Percentiles rank a stretch among this genome's conserved stretches.
These are phyloP conservation scores for Drosophila truncata DNA, from an alignment of 1,140 invertebrate genomes.

Conservation along the genomic window DNA sequence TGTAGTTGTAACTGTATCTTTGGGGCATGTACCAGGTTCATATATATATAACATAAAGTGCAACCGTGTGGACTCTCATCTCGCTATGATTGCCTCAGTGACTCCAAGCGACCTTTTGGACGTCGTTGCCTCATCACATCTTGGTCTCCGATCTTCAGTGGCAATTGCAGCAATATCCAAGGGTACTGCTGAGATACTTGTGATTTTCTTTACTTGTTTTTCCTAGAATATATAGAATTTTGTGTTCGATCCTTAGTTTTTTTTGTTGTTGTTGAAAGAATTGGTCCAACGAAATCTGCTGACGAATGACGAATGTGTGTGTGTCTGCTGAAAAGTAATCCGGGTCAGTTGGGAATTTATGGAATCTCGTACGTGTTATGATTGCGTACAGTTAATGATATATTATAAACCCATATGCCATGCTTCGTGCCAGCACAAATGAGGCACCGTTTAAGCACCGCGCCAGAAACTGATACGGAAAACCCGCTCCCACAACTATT, in stretches of 20 bases:
- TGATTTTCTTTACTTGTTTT: not conserved
- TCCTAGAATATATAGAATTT: not conserved
- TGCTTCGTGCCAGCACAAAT: slow-evolving; percentile 20
- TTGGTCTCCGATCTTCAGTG: slow-evolving; percentile 20
- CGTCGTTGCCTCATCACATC: slow-evolving; percentile 47
- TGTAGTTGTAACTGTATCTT: slow-evolving; percentile 2
- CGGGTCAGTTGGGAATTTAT: slow-evolving; percentile 47
- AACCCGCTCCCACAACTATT: slow-evolving; percentile 30
- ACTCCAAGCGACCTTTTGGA: slow-evolving; percentile 42
- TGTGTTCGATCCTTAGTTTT: not conserved
- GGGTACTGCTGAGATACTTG: too few relatives aligned
- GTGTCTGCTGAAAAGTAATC: slow-evolving; percentile 13
- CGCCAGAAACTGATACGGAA: slow-evolving; percentile 32
- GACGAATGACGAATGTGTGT: not conserved
- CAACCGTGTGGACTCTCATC: slow-evolving; percentile 12
- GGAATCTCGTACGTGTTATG: slow-evolving; percentile 21
- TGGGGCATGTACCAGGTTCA: not conserved
- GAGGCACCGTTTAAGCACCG: slow-evolving; percentile 42
- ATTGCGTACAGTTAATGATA: slow-evolving; percentile 37
- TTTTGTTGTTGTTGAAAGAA: not conserved
- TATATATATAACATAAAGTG: not conserved
- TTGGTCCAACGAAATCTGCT: not conserved
- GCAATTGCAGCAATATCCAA: slow-evolving; percentile 29
- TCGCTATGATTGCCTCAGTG: slow-evolving; percentile 33
- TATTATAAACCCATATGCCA: slow-evolving; percentile 9